A percentile compares a stretch with the other conserved stretches of the same genome.
Conservation (phyloP, 2,113 vertebrate species). For the Actinemys pallida region DNA sequence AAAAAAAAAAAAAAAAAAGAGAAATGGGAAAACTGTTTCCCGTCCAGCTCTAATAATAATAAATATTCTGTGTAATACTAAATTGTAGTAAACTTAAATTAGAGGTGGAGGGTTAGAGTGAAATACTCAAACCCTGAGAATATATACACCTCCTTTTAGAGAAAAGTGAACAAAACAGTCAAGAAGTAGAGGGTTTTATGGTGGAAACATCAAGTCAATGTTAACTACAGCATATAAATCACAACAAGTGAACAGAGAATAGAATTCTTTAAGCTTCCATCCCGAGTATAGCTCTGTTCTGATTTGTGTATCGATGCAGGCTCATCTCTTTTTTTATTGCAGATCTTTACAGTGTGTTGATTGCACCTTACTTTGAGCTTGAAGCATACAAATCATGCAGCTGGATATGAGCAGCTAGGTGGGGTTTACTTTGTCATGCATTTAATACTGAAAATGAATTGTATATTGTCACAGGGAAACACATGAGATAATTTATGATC, state of each 20-base stretch:
- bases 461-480: neutral
- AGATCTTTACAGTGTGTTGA: conserved; percentile 41
- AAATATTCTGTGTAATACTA: neutral
- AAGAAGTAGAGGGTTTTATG: conserved; percentile 29
- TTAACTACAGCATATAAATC: conserved; percentile 68
- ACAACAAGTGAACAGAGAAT: conserved; percentile 38
- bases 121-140: conserved; percentile 12
- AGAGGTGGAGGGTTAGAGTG: neutral
- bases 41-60: neutral
- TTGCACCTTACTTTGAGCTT: conserved; percentile 6
- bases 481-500: neutral
- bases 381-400: conserved; percentile 13
- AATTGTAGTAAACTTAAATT: conserved; percentile 1
- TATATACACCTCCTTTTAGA: neutral
- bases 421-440: neutral
- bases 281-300: conserved; percentile 44
- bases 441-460: neutral
- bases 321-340: conserved; percentile 36
- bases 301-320: conserved; percentile 43
- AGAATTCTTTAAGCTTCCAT: conserved; percentile 58
- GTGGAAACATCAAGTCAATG: conserved; percentile 35
- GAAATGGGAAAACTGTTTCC: neutral
- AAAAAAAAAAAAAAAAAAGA: too few species aligned
- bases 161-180: conserved; percentile 46
- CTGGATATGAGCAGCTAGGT: neutral